Percentiles rank a stretch among this genome's conserved stretches.
phyloP scores from a whole-genome alignment of 2,888 invertebrate species.

The Lepidocyrtoides sp. region DNA sequence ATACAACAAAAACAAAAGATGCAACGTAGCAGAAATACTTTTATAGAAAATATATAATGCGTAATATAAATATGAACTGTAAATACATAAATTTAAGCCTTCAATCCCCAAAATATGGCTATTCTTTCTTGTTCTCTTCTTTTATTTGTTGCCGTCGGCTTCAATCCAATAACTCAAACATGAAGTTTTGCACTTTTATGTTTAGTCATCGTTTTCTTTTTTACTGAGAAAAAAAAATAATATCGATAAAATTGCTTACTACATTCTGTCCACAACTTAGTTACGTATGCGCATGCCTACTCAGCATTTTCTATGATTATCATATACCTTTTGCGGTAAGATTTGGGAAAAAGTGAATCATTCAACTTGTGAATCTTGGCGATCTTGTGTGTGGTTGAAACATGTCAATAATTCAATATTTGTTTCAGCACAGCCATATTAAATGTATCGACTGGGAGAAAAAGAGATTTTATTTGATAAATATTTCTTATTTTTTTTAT shows the following conservation, averaged over 20 bases:
- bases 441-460: background rate
- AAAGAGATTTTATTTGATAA: background rate
- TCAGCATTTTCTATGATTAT: background rate
- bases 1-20: conserved; percentile 13
- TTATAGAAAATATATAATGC: too few species aligned
- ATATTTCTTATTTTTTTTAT: background rate
- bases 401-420: conserved; percentile 74
- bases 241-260: conserved; percentile 58
- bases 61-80: too few species aligned
- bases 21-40: background rate
- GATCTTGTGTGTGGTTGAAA: conserved; percentile 65
- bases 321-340: too few species aligned
- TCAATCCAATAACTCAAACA: conserved; percentile 70
- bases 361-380: conserved; percentile 39
- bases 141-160: conserved; percentile 67
- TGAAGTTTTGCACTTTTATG: conserved; percentile 73
- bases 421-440: conserved; percentile 55
- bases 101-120: conserved; percentile 17
- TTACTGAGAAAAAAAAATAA: conserved; percentile 43
- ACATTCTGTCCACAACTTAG: conserved; percentile 72
- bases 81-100: conserved; percentile 24
- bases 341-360: too few species aligned
- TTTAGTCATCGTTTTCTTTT: conserved; percentile 70
- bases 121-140: background rate
- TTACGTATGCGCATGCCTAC: conserved; percentile 32